Base-by-base conservation (phyloP, 2,888 invertebrate genomes). In the Cotesia congregata region DNA sequence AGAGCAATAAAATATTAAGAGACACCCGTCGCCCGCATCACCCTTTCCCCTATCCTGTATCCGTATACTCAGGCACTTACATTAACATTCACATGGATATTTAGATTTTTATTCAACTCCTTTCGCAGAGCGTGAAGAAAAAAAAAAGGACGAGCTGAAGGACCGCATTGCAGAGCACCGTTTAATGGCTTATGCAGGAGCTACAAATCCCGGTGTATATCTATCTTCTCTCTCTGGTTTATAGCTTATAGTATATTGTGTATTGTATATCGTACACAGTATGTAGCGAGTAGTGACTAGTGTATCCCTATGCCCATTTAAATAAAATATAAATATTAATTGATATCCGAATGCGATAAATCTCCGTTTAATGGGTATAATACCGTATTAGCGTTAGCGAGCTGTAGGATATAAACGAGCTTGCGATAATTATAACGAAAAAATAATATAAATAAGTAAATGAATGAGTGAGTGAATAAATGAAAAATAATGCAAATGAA, bases 141-240 rank as follows among this genome's bases (percentile, higher is more conserved):
- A 77, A 78, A 75, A 79, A 77, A 73, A 73, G 73, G 77, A 79
- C 75, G 68, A 81, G 80, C 67, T 73, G 69, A 73, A 80, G 78
- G 74, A 83, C 81, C 82, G 84, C 83, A 82, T 72, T 85, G 86
- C 83, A 83, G 82, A 81, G 82, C 77, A 81, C 79, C 79, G 75
- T 81, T 80, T 81, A 83, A 85, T 85, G 82, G 82, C 84, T 85
- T 83, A 83, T 83, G 82, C 83, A 83, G 74, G 72, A 80, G 82
- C 76, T 79, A 81, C 81, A 84, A 80, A 83, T 81, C 80, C 82
- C 78, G 30, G 3, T 78, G 80, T 77, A 79, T 79, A 83, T 81
- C 82, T 84, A 81, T 79, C 74, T 72, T 62, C 70, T 50, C 80
- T 80, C 77, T 81, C 79, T 74, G 78, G 74, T 65, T 77, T 30